A percentile compares a stretch with the other conserved stretches of the same genome.
Conservation (phyloP, 2,113 vertebrate genomes). For the Peromyscus polionotus region DNA sequence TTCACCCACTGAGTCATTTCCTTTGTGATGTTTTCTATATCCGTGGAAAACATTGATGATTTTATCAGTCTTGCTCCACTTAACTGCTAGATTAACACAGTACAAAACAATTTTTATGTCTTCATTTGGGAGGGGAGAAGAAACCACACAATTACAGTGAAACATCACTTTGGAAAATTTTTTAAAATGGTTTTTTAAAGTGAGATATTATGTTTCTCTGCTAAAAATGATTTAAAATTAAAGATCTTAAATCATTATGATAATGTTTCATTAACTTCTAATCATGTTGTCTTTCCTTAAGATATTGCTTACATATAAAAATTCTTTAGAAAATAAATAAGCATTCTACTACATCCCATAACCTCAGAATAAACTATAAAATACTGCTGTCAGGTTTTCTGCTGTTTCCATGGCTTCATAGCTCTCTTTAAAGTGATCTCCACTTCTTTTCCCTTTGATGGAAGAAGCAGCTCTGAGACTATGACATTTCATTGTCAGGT, state of each 20-base stretch:
- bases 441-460: constrained; percentile 33
- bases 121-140: background rate
- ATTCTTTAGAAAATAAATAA: background rate
- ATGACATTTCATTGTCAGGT: constrained; percentile 18
- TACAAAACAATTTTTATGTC: background rate
- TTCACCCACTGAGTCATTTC: background rate
- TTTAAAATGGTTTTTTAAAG: background rate
- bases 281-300: background rate
- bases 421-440: constrained; percentile 37
- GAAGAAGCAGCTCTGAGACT: background rate
- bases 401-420: constrained; percentile 24
- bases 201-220: background rate
- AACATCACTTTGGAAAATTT: background rate
- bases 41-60: background rate
- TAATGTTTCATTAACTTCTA: background rate
- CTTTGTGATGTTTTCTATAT: background rate
- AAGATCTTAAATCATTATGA: background rate
- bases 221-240: background rate
- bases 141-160: background rate
- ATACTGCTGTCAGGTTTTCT: background rate
- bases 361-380: constrained; percentile 31
- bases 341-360: constrained; percentile 16
- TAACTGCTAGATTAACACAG: background rate
- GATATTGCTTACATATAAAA: background rate
- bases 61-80: background rate